Conservation (phyloP, 2,113 vertebrate species). For the Trachemys scripta region DNA sequence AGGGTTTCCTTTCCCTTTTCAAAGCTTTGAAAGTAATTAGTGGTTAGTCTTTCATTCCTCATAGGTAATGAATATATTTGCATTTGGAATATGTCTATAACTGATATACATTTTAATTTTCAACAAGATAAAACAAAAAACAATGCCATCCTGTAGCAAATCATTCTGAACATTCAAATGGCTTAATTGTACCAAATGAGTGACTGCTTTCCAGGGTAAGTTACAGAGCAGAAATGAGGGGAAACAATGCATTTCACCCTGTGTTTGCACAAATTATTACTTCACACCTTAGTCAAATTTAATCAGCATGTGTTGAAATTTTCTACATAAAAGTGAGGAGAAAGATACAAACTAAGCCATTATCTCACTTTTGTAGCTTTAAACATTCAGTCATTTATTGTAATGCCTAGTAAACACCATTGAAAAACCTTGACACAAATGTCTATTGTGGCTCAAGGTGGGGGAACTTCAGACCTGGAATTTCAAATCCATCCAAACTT, state of each 20-base stretch:
- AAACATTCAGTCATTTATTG: not conserved
- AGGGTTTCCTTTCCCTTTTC: slow-evolving; percentile 14
- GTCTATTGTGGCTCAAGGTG: not conserved
- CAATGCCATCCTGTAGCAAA: not conserved
- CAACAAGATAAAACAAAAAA: not conserved
- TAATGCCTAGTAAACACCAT: not conserved
- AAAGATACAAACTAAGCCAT: not conserved
- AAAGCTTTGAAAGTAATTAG: not conserved
- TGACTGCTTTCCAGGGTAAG: not conserved
- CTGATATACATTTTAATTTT: not conserved
- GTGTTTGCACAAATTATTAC: not conserved
- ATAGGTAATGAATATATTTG: not conserved
- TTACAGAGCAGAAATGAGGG: not conserved
- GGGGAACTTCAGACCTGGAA: not conserved
- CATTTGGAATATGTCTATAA: not conserved
- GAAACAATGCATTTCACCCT: not conserved
- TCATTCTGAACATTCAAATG: not conserved
- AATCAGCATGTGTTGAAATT: not conserved
- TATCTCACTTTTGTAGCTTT: not conserved
- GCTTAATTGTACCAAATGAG: not conserved
- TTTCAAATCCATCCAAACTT: not conserved
- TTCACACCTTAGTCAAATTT: not conserved
- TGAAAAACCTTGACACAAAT: not conserved
- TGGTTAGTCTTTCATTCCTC: not conserved
- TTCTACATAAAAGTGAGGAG: not conserved